Conservation (phyloP, 2,888 invertebrate species). For the Mythimna ferrago region DNA sequence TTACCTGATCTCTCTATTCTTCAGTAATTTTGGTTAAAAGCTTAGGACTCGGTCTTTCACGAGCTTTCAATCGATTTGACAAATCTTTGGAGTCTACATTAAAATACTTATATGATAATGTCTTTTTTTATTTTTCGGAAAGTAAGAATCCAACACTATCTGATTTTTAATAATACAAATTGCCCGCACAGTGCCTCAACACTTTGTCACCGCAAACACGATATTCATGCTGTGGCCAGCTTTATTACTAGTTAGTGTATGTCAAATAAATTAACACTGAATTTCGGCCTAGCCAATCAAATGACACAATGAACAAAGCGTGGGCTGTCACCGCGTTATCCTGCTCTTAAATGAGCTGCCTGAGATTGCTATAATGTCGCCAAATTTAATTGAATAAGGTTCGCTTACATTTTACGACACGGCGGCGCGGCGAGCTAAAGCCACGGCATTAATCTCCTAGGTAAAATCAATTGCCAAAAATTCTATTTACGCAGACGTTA, state of each 20-base stretch:
- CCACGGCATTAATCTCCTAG: conserved; percentile 86
- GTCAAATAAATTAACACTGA: conserved; percentile 57
- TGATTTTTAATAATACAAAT: conserved; percentile 31
- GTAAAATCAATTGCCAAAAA: conserved; percentile 89
- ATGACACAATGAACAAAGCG: conserved; percentile 77
- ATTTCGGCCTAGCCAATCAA: conserved; percentile 71
- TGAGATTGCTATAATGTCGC: conserved; percentile 89
- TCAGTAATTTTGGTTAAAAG: conserved; percentile 38
- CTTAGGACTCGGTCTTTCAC: background rate
- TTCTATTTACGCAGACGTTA: conserved; percentile 77
- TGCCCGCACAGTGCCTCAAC: conserved; percentile 3
- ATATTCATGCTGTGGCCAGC: conserved; percentile 38
- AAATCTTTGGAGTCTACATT: background rate
- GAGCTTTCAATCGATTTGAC: background rate
- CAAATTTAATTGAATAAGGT: conserved; percentile 89
- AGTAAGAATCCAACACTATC: background rate
- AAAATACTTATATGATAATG: background rate
- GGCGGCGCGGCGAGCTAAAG: conserved; percentile 79
- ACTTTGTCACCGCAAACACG: conserved; percentile 29
- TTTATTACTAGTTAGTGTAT: conserved; percentile 50
- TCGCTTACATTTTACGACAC: conserved; percentile 89
- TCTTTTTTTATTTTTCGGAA: background rate
- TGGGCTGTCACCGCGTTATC: conserved; percentile 76
- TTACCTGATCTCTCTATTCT: conserved; percentile 52
- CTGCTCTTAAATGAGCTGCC: conserved; percentile 83